phyloP scores from a whole-genome alignment of 2,888 invertebrate genomes.

The Apomyelois bistriatella region DNA sequence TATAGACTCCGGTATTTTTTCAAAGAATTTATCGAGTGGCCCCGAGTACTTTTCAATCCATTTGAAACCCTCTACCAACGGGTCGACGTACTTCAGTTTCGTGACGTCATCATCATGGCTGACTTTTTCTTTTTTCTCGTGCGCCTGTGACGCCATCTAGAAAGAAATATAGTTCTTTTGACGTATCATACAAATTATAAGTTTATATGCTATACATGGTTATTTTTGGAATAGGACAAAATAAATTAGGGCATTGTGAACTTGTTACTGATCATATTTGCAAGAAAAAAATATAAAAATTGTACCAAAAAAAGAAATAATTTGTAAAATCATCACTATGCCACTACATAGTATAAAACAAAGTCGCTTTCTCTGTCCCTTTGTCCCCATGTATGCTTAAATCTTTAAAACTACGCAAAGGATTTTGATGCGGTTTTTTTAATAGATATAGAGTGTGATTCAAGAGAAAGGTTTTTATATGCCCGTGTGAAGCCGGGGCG shows the following conservation, averaged over 20 bases:
- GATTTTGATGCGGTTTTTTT: slow-evolving; percentile 3
- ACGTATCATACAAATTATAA: no score
- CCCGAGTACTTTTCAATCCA: slow-evolving; percentile 82
- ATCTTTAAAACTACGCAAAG: not conserved
- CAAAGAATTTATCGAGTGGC: slow-evolving; percentile 76
- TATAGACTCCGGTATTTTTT: slow-evolving; percentile 75
- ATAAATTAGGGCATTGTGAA: no score
- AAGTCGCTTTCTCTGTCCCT: slow-evolving; percentile 6
- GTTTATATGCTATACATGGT: no score
- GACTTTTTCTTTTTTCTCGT: not conserved
- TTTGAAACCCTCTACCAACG: slow-evolving; percentile 76
- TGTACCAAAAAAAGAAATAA: no score
- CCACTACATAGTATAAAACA: slow-evolving; percentile 7
- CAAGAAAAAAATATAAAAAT: no score
- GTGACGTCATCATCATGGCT: not conserved
- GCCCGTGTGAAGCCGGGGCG: no score
- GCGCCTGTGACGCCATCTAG: slow-evolving; percentile 15
- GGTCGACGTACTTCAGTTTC: slow-evolving; percentile 60
- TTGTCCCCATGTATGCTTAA: slow-evolving; percentile 1
- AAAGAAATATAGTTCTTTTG: not conserved
- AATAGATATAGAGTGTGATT: not conserved
- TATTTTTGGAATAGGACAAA: no score
- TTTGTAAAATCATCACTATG: not conserved
- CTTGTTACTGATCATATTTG: no score
- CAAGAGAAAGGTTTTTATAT: no score